Evolutionary conservation across 2,113 vertebrate genomes (phyloP).

Genomic region (Paraplagusia blochii): DNA sequence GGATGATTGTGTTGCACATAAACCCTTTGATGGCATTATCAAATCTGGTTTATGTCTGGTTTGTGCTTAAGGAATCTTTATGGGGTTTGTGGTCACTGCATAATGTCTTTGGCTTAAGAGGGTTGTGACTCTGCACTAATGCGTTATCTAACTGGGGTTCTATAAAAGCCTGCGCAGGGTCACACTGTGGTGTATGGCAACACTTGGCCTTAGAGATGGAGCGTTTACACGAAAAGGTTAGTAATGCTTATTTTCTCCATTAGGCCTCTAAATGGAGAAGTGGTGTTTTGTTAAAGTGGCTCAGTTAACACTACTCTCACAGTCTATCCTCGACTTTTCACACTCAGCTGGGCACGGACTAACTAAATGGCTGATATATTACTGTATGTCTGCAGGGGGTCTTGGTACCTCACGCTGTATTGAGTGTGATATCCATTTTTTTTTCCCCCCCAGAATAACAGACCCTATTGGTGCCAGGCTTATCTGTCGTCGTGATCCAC

Average conservation of each 20-base stretch:
- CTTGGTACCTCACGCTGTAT: constrained; percentile 19
- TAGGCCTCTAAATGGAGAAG: constrained; percentile 53
- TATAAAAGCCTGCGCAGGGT: constrained; percentile 7
- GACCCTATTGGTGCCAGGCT: constrained; percentile 39
- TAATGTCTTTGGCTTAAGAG: constrained; percentile 39
- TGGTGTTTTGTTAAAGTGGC: constrained; percentile 42
- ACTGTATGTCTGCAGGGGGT: constrained; percentile 30
- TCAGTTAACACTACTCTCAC: constrained; percentile 26
- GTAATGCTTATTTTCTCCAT: constrained; percentile 38
- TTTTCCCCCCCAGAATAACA: constrained; percentile 23
- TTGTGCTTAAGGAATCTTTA: constrained; percentile 49
- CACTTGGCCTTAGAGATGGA: constrained; percentile 39
- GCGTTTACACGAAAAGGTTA: constrained; percentile 50
- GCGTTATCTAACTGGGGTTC: constrained; percentile 33
- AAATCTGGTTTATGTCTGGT: constrained; percentile 44
- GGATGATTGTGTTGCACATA: constrained; percentile 39
- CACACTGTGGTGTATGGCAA: constrained; percentile 11
- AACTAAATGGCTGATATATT: constrained; percentile 29
- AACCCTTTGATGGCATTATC: constrained; percentile 38
- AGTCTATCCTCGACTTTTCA: constrained; percentile 38
- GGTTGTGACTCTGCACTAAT: constrained; percentile 39
- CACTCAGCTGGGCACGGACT: constrained; percentile 46
- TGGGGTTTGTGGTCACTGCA: constrained; percentile 53
- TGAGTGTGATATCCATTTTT: constrained; percentile 21
- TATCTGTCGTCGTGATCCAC: constrained; percentile 45